These are phyloP conservation scores for Riparia riparia DNA, from an alignment of 2,113 vertebrate species.

Conservation along the genomic window DNA sequence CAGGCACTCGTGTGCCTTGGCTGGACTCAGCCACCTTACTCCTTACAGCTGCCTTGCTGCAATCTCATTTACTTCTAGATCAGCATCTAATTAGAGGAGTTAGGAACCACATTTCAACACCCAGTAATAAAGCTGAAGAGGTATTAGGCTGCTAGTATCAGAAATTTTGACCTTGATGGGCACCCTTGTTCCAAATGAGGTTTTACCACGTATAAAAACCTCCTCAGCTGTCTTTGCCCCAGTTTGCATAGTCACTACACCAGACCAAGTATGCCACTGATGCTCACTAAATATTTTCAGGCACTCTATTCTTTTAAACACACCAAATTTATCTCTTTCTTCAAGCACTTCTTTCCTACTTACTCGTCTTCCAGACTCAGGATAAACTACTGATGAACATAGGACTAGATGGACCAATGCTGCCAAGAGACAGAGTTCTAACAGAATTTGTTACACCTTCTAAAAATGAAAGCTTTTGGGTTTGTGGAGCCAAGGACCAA, in stretches of 20 bases:
- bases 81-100: not conserved
- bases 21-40: accelerated
- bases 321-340: not conserved
- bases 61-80: not conserved
- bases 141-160: not conserved
- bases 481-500: not conserved
- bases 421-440: not conserved
- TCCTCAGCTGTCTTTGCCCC: not conserved
- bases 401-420: not conserved
- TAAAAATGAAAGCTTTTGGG: not conserved
- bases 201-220: not conserved
- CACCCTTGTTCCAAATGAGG: not conserved
- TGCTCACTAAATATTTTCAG: not conserved
- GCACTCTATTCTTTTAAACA: not conserved
- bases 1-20: not conserved
- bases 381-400: not conserved
- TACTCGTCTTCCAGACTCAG: not conserved
- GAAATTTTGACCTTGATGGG: not conserved
- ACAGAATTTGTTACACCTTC: not conserved
- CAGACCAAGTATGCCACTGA: not conserved
- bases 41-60: not conserved
- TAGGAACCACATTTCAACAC: not conserved
- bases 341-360: accelerated
- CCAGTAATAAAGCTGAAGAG: not conserved
- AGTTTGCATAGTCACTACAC: not conserved